Evolutionary conservation across 2,113 vertebrate genomes (phyloP), one percentile per base, ranked within the genome.

Genomic region (Pogona vitticeps): DNA sequence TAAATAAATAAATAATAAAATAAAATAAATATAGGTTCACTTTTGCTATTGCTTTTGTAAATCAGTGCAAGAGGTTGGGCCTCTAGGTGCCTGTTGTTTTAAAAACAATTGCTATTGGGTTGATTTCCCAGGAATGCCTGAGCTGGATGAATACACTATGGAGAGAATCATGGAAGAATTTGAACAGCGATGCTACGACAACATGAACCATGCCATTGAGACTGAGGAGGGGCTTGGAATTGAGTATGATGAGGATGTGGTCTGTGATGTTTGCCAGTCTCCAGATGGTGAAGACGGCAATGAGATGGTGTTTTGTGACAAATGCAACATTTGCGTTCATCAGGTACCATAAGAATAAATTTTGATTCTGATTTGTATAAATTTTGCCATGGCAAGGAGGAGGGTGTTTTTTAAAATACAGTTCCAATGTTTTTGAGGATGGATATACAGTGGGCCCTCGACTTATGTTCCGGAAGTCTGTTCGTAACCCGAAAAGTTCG

Each of bases 261-360:
- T 99, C 42, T 99, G 99, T 4, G 98, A 99, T 0, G 98, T 99
- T 52, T 99, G 99, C 85, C 98, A 97, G 95, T 99, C 99, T 6
- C 99, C 99, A 1, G 98, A 99, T 1, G 98, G 98, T 0, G 99
- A 99, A 93, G 99, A 99, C 1, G 98, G 98, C 95, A 99, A 99
- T 0, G 98, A 99, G 94, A 99, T 99, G 99, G 99, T 99, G 82
- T 99, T 99, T 94, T 99, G 99, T 82, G 99, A 99, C 97, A 99
- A 99, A 90, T 99, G 99, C 96, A 99, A 99, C 95, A 98, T 99
- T 90, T 99, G 99, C 0, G 99, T 99, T 71, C 99, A 99, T 92
- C 99, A 99, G 98, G 98, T 99, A 94, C 0, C 65, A 26, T 21
- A 40, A 67, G 68, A 40, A 61, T 52, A 42, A 63, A 33, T 38